Evolutionary conservation across 2,797 vertebrate species (phyloP), one percentile per base, ranked within the genome.

Genomic region (Polyboroides typus): DNA sequence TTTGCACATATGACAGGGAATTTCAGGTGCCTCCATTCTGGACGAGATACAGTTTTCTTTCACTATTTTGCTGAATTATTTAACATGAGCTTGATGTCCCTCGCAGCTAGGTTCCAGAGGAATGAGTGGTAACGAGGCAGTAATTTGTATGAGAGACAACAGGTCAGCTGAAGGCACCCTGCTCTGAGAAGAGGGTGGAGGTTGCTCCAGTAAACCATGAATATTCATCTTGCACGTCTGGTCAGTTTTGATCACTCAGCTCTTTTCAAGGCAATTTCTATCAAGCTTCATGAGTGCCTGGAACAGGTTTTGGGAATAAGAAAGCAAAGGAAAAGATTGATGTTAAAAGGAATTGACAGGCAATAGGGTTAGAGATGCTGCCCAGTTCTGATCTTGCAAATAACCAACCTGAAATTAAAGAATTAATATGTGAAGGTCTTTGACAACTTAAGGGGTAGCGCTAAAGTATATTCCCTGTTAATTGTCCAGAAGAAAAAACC

Each of bases 341-440:
- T 48, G 73, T 67, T 98, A 97, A 98, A 87, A 88, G 48, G 92
- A 97, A 97, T 96, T 97, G 97, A 96, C 97, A 98, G 93, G 94
- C 93, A 97, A 96, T 96, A 93, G 71, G 94, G 95, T 97, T 98
- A 97, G 97, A 97, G 86, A 89, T 90, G 85, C 85, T 94, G 67
- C 59, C 93, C 84, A 92, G 78, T 97, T 96, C 78, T 90, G 53
- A 95, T 96, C 89, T 96, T 96, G 76, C 4, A 27, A 93, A 96
- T 96, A 97, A 95, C 86, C 88, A 97, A 90, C 44, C 38, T 96
- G 97, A 97, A 98, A 97, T 95, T 92, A 96, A 93, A 91, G 81
- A 94, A 97, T 96, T 96, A 96, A 91, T 95, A 85, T 92, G n/a
- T 92, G 94, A 86, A 95, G 60, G 81, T 89, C 62, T 92, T 94